Evolutionary conservation across 2,113 vertebrate genomes (phyloP).

Genomic region (Coreoperca whiteheadi): DNA sequence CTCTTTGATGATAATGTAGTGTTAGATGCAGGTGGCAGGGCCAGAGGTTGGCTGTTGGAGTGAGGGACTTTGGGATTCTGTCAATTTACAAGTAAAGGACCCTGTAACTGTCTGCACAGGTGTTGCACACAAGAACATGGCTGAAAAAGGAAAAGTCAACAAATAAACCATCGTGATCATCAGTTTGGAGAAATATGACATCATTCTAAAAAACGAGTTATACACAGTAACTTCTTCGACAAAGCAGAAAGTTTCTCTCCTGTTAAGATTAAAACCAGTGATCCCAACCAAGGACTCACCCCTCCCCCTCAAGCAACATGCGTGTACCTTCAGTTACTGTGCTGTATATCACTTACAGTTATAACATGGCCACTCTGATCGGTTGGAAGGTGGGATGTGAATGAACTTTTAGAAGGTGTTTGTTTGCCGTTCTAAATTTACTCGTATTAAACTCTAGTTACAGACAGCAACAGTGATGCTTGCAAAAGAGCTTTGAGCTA

Average conservation of each 20-base stretch:
- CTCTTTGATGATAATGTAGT: conserved; percentile 13
- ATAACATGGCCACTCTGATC: background rate
- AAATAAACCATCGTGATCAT: background rate
- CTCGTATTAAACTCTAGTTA: background rate
- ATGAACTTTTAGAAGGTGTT: background rate
- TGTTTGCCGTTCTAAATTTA: background rate
- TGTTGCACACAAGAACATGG: background rate
- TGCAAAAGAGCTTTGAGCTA: background rate
- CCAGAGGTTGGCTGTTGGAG: conserved; percentile 15
- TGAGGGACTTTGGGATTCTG: background rate
- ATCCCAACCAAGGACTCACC: background rate
- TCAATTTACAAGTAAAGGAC: conserved; percentile 16
- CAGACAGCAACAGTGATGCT: background rate
- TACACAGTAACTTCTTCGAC: background rate
- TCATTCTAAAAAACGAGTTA: background rate
- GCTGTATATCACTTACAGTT: background rate
- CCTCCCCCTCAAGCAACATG: background rate
- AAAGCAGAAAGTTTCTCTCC: background rate
- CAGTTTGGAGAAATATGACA: background rate
- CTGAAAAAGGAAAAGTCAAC: background rate
- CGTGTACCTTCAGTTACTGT: background rate
- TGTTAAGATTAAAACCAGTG: background rate
- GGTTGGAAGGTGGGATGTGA: background rate
- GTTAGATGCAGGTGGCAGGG: conserved; percentile 10
- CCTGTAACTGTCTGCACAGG: background rate